These are phyloP conservation scores for Otocyon megalotis DNA, from an alignment of 2,113 vertebrate species.

Conservation along the genomic window DNA sequence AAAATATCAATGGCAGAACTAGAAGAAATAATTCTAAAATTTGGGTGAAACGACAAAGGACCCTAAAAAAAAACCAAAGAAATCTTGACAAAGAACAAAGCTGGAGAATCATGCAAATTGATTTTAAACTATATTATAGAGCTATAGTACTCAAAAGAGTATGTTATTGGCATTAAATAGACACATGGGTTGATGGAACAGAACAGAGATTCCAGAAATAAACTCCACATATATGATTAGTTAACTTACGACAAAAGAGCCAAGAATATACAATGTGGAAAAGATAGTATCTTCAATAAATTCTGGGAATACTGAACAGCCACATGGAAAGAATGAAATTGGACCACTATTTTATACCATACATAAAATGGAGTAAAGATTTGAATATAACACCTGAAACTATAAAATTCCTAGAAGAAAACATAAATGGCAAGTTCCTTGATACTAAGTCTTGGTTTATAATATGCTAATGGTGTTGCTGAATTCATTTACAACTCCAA, in stretches of 20 bases:
- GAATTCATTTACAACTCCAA: neutral
- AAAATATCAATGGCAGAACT: neutral
- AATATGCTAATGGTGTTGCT: neutral
- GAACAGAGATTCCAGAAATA: neutral
- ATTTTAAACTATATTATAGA: neutral
- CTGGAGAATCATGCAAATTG: neutral
- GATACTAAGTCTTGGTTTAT: neutral
- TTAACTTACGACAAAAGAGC: neutral
- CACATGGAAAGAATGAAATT: neutral
- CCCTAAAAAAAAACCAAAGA: neutral
- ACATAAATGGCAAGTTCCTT: neutral
- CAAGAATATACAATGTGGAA: neutral
- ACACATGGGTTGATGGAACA: neutral
- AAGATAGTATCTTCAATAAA: neutral
- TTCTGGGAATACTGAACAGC: neutral
- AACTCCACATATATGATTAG: neutral
- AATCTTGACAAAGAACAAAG: neutral
- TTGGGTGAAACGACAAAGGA: neutral
- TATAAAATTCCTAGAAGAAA: neutral
- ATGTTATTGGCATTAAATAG: neutral
- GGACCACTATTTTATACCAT: neutral
- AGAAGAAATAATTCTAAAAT: neutral
- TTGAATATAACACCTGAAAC: neutral
- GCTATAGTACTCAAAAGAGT: neutral
- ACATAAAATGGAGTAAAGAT: neutral